phyloP scores from a whole-genome alignment of 1,140 invertebrate genomes.

The Cryptotermes secundus region DNA sequence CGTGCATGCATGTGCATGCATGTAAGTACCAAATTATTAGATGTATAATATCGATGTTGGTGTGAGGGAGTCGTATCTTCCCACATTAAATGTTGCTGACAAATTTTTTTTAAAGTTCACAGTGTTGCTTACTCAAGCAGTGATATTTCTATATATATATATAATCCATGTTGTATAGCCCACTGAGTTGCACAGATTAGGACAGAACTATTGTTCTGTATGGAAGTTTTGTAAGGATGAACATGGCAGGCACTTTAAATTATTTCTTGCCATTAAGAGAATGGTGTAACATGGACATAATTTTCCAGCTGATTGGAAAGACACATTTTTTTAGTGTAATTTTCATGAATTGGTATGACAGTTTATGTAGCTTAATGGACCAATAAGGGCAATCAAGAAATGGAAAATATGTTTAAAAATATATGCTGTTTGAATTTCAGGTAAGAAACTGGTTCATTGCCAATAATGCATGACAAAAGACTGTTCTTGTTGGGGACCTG shows the following conservation, averaged over 20 bases:
- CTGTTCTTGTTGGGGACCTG: no score
- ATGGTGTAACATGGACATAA: background rate
- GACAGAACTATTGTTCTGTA: background rate
- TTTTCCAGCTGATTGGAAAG: background rate
- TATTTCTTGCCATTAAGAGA: background rate
- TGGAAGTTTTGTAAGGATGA: background rate
- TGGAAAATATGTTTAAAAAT: background rate
- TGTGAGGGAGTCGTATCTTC: background rate
- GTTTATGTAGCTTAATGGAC: background rate
- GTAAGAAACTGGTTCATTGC: no score
- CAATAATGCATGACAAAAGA: no score
- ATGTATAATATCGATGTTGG: conserved; percentile 9
- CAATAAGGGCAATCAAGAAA: background rate
- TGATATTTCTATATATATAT: background rate
- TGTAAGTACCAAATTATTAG: conserved; percentile 9
- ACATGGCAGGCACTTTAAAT: background rate
- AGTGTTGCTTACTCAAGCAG: background rate
- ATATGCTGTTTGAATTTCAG: background rate
- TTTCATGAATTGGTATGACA: background rate
- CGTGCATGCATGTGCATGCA: background rate
- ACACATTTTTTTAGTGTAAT: background rate
- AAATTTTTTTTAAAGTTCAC: background rate
- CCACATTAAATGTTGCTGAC: background rate
- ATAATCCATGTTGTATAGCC: background rate
- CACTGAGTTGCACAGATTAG: background rate